Percentiles rank a stretch among this genome's conserved stretches.
These are phyloP conservation scores for Scaptomyza caliginosa DNA, from an alignment of 2,888 invertebrate species.

Conservation along the genomic window DNA sequence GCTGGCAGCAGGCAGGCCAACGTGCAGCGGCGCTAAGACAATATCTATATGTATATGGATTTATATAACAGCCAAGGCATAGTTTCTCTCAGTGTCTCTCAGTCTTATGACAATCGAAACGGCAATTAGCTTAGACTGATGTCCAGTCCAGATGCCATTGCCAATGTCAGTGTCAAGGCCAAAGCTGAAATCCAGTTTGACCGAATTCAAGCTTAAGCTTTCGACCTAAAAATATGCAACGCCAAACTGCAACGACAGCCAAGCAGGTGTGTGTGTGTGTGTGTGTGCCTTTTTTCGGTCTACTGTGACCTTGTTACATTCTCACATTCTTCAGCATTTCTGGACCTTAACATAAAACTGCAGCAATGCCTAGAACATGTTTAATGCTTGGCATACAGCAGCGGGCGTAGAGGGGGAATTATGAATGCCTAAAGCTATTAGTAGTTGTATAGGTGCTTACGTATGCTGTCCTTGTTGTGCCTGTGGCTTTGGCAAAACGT, in stretches of 20 bases:
- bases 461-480: no score
- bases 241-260: conserved; percentile 1
- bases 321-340: not conserved
- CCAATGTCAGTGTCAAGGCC: conserved; percentile 4
- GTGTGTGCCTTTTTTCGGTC: not conserved
- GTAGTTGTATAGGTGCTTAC: not conserved
- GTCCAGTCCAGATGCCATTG: conserved; percentile 14
- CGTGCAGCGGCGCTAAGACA: not conserved
- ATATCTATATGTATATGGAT: not conserved
- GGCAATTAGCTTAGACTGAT: conserved; percentile 14
- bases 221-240: conserved; percentile 25
- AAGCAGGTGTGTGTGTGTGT: not conserved
- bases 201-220: conserved; percentile 1
- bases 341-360: no score
- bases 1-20: not conserved
- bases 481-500: no score
- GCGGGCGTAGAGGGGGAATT: not conserved
- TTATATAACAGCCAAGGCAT: not conserved
- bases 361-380: no score
- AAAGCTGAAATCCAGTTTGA: not conserved
- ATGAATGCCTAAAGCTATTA: not conserved
- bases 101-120: not conserved
- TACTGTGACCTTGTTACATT: not conserved
- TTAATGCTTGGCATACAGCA: no score
- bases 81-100: not conserved